A percentile compares a stretch with the other conserved stretches of the same genome.
Evolutionary conservation across 2,797 vertebrate species (phyloP).

Genomic region (Synaphobranchus kaupii): DNA sequence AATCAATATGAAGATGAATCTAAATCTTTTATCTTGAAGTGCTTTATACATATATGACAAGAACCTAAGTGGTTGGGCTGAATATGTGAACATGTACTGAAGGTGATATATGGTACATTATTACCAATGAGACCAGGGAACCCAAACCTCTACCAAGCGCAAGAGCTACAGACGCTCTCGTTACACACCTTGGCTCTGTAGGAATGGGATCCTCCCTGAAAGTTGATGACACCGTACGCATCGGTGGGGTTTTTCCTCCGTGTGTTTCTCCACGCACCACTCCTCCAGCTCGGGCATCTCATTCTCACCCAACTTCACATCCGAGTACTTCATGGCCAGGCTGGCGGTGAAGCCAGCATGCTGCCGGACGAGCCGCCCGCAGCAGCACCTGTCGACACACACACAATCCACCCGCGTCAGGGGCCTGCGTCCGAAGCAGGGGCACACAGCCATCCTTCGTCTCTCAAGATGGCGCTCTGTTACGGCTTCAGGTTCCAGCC

Average conservation of each 20-base stretch:
- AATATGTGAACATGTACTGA: not conserved
- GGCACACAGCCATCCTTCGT: not conserved
- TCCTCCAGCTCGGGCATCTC: constrained; percentile 77
- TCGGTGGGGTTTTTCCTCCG: constrained; percentile 94
- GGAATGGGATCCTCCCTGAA: constrained; percentile 98
- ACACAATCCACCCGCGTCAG: not conserved
- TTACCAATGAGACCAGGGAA: not conserved
- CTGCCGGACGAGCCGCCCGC: constrained; percentile 94
- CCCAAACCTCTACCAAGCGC: not conserved
- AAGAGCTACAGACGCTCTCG: not conserved
- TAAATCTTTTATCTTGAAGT: not conserved
- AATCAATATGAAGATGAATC: not conserved
- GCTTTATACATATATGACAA: not conserved
- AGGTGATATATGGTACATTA: not conserved
- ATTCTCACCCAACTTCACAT: constrained; percentile 92
- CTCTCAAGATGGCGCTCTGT: not conserved
- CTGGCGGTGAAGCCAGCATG: constrained; percentile 96
- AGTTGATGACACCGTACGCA: constrained; percentile 96
- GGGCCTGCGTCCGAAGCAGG: not conserved
- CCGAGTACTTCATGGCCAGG: constrained; percentile 92
- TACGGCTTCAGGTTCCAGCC: not conserved
- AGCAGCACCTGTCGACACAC: constrained; percentile 84
- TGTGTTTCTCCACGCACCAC: constrained; percentile 97
- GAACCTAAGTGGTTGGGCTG: not conserved
- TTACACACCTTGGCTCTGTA: constrained; percentile 92